Percentiles rank a stretch among this genome's conserved stretches.
These are phyloP conservation scores for Sternotherus odoratus DNA, from an alignment of 2,797 vertebrate genomes.

Conservation along the genomic window DNA sequence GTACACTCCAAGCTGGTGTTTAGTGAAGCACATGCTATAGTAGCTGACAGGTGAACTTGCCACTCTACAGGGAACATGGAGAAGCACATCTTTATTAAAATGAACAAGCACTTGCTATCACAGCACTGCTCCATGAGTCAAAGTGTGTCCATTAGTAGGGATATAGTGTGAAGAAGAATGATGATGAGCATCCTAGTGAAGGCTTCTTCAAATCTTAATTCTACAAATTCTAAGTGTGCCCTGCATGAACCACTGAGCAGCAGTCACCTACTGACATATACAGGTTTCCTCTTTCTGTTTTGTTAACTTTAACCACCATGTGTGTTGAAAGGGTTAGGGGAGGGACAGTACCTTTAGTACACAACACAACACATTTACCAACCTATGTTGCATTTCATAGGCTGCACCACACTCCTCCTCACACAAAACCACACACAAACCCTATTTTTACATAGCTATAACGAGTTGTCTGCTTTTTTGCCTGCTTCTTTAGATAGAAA, in stretches of 20 bases:
- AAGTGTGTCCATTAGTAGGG: background rate
- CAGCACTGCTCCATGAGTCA: background rate
- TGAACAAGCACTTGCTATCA: background rate
- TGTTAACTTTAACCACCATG: background rate
- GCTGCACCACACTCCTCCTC: background rate
- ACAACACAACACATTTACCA: background rate
- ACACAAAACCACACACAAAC: background rate
- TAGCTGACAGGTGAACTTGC: background rate
- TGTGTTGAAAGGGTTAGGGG: background rate
- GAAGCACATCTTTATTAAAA: background rate
- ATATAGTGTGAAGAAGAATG: background rate
- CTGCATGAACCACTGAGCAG: background rate
- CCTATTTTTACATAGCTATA: background rate
- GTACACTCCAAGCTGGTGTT: background rate
- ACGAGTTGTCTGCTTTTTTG: background rate
- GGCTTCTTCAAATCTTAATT: background rate
- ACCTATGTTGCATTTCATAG: background rate
- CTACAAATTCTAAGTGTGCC: background rate
- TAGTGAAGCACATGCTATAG: slow-evolving; percentile 17
- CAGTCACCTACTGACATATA: slow-evolving; percentile 3
- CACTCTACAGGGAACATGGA: background rate
- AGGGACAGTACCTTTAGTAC: background rate
- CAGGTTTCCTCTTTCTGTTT: background rate
- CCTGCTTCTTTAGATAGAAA: background rate
- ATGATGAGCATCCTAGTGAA: background rate